Percentiles rank a stretch among this genome's conserved stretches.
These are phyloP conservation scores for Drymodes brunneopygia DNA, from an alignment of 2,113 vertebrate species.

Conservation along the genomic window DNA sequence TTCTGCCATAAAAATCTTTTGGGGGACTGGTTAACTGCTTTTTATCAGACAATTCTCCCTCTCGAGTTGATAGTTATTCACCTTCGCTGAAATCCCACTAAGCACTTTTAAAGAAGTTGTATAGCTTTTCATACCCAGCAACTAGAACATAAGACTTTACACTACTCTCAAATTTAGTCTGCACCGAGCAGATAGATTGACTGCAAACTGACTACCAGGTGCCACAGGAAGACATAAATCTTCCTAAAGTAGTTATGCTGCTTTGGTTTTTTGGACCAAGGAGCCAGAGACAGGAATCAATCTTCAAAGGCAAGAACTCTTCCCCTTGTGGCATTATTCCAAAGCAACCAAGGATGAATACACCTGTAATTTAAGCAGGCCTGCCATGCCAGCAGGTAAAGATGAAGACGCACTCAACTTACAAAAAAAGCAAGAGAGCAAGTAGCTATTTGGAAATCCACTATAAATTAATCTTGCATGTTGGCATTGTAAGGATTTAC, in stretches of 20 bases:
- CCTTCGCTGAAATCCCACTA: constrained; percentile 49
- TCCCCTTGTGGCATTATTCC: not conserved
- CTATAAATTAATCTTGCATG: not conserved
- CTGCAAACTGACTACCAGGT: not conserved
- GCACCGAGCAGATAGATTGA: not conserved
- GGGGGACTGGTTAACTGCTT: constrained; percentile 53
- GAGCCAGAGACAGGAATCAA: not conserved
- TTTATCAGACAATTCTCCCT: constrained; percentile 63
- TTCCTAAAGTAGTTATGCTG: not conserved
- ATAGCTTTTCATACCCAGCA: constrained; percentile 23
- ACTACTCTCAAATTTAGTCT: not conserved
- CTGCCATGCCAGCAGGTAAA: not conserved
- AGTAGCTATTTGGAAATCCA: not conserved
- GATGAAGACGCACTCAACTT: not conserved
- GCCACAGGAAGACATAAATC: not conserved
- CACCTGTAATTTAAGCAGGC: not conserved
- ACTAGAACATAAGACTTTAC: not conserved
- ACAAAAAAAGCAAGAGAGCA: not conserved
- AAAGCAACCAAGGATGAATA: not conserved
- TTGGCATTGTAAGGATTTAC: not conserved
- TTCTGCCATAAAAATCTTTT: constrained; percentile 65
- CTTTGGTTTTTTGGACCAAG: not conserved
- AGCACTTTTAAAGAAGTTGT: constrained; percentile 27
- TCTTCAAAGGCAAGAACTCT: not conserved
- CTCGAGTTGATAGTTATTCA: constrained; percentile 49